Percentiles rank a stretch among this genome's conserved stretches.
Conservation (phyloP, 2,888 invertebrate genomes). For the Prosopocoilus inquinatus region DNA sequence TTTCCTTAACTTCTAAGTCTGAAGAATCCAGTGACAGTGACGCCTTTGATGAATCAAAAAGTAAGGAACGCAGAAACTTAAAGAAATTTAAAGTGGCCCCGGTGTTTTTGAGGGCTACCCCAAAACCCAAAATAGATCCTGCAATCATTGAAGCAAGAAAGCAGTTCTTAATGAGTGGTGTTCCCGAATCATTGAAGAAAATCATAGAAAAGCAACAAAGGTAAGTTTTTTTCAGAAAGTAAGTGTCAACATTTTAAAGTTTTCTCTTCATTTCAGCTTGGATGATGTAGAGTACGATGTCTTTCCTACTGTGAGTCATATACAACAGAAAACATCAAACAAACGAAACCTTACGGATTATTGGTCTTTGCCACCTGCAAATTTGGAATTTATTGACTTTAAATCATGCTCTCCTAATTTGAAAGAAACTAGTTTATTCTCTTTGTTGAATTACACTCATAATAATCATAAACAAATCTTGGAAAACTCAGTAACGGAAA, state of each 20-base stretch:
- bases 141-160: conserved; percentile 62
- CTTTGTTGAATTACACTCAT: conserved; percentile 4
- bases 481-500: conserved; percentile 29
- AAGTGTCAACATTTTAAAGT: conserved; percentile 2
- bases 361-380: conserved; percentile 43
- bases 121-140: conserved; percentile 60
- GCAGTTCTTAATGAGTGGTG: conserved; percentile 70
- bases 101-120: conserved; percentile 58
- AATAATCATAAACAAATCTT: conserved; percentile 3
- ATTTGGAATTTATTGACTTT: conserved; percentile 27
- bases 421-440: neutral
- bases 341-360: conserved; percentile 28
- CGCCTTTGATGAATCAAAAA: conserved; percentile 6
- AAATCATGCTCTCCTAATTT: conserved; percentile 4
- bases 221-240: conserved; percentile 23
- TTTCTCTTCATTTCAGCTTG: conserved; percentile 33
- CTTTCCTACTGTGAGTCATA: conserved; percentile 66
- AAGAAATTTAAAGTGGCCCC: conserved; percentile 64
- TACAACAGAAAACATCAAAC: conserved; percentile 54
- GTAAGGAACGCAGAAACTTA: conserved; percentile 5
- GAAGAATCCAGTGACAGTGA: neutral
- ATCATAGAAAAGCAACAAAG: conserved; percentile 54
- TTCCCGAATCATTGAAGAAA: conserved; percentile 63
- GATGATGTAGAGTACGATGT: conserved; percentile 49
- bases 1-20: too few species aligned